Base-by-base conservation (phyloP, 1,140 invertebrate genomes). In the Rhizoglyphus robini region DNA sequence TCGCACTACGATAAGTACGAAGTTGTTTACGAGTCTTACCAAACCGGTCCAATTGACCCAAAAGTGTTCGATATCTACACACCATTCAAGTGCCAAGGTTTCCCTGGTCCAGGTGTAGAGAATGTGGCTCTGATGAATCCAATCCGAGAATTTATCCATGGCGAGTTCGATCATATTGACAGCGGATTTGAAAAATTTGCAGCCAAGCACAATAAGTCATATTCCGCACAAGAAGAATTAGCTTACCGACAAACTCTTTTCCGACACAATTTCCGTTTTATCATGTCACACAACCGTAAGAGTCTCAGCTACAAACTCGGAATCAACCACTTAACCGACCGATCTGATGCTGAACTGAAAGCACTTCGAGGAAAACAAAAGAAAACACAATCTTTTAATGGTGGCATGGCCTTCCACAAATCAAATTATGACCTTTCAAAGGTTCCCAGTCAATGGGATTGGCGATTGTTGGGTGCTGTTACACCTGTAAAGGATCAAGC, bases 1-100 rank as follows among this genome's bases (percentile, higher is more conserved):
- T 96, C 91, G 5, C 93, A 97, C 76, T 96, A 89, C 73, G 93
- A 97, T 77, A 90, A 94, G 77, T 97, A 97, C 73, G 88, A 89
- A 74, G 73, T 97, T 29, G 81, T 86, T 30, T 96, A 96, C 73
- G 80, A 82, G 61, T 82, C 82, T 71, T 94, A 84, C 71, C 79
- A 81, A 20, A 78, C 81, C 29, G 83, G 84, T 30, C 78, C 80
- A 30, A 88, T 49, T 29, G 48, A 47, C 54, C 36, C 48, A 25
- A 61, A 59, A 23, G 27, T 68, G 4, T 66, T 66, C 34, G 60
- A 68, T 13, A 15, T 68, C 3, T 41, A 15, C 11, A 30, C 31
- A 15, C 51, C 51, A 49, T 60, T 30, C 11, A 82, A 81, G 18
- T 96, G 91, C 72, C 77, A 80, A 0, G 80, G 82, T 23, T 96